phyloP scores from a whole-genome alignment of 2,888 invertebrate species.

The Platynereis dumerilii region DNA sequence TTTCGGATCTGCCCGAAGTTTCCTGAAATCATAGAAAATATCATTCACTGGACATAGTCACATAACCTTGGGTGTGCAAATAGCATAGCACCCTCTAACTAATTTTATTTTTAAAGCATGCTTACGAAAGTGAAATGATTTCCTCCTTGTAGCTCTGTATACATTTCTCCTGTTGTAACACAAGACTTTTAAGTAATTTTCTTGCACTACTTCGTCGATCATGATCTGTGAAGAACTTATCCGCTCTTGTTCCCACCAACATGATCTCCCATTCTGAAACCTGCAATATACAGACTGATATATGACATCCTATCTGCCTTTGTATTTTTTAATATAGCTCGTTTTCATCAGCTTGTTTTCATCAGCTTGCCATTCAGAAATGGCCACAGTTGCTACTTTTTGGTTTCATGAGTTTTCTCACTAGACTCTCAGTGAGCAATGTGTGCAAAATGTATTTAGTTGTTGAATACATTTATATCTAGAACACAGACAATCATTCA shows the following conservation, averaged over 20 bases:
- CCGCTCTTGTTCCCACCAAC: conserved; percentile 27
- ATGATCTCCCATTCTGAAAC: conserved; percentile 25
- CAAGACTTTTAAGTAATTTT: background rate
- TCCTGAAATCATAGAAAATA: conserved; percentile 2
- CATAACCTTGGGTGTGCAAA: no score
- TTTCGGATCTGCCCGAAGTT: conserved; percentile 14
- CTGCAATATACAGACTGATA: conserved; percentile 15
- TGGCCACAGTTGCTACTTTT: no score
- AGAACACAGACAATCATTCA: no score
- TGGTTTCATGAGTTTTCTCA: no score
- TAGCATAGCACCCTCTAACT: no score
- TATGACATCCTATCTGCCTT: background rate
- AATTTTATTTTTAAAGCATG: no score
- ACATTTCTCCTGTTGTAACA: background rate
- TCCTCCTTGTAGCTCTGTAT: conserved; percentile 10
- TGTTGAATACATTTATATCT: no score
- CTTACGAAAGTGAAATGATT: conserved; percentile 15
- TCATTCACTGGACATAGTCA: no score
- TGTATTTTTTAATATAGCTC: background rate
- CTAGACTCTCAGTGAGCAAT: no score
- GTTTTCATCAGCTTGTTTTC: no score
- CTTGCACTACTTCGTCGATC: conserved; percentile 7
- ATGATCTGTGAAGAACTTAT: conserved; percentile 12
- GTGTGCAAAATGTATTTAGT: no score
- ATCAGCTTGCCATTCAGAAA: no score